Conservation (phyloP, 2,113 vertebrate genomes). For the Charina bottae region DNA sequence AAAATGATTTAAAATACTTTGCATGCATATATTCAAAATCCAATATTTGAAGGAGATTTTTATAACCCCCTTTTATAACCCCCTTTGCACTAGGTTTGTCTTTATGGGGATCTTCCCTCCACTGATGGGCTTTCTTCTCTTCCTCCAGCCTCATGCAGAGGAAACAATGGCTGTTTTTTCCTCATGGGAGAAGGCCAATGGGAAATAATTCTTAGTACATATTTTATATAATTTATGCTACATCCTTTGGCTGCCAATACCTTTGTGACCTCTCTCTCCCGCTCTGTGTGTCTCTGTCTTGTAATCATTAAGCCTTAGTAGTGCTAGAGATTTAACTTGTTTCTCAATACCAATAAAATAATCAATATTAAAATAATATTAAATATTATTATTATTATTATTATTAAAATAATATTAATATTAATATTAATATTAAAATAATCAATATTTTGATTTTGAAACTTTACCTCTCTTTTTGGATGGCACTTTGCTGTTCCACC, state of each 20-base stretch:
- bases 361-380: too few species aligned
- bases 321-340: not conserved
- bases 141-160: not conserved
- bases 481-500: not conserved
- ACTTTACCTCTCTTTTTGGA: not conserved
- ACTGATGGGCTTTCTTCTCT: not conserved
- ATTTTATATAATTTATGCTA: not conserved
- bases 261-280: not conserved
- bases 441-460: constrained; percentile 2
- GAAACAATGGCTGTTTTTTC: not conserved
- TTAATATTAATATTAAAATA: too few species aligned
- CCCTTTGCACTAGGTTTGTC: not conserved
- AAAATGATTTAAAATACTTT: not conserved
- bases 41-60: not conserved
- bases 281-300: not conserved
- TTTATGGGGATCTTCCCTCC: not conserved
- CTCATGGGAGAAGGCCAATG: not conserved
- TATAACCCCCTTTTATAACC: not conserved
- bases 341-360: not conserved
- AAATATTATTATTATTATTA: too few species aligned
- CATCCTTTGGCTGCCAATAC: not conserved
- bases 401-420: too few species aligned
- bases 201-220: not conserved
- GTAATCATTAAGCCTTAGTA: not conserved
- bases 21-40: not conserved